phyloP scores from a whole-genome alignment of 2,888 invertebrate species.

The Petrophora chlorosata region DNA sequence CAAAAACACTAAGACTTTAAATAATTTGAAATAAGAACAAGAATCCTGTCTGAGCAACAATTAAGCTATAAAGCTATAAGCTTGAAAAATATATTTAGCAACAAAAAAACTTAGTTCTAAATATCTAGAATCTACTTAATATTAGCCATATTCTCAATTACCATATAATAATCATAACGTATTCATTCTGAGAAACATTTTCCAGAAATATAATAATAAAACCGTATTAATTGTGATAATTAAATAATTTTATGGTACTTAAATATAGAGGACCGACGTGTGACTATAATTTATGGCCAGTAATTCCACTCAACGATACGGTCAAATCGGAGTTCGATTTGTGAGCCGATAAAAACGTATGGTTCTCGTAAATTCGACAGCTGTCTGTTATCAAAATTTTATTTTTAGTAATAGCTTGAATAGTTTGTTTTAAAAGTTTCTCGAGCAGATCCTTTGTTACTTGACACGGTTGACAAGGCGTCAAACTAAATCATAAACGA shows the following conservation, averaged over 20 bases:
- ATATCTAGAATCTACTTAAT: too few species aligned
- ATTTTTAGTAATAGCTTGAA: constrained; percentile 14
- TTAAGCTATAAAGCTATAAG: too few species aligned
- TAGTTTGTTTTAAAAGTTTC: not conserved
- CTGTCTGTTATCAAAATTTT: constrained; percentile 11
- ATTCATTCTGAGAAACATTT: constrained; percentile 5
- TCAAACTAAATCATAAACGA: too few species aligned
- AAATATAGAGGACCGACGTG: constrained; percentile 6
- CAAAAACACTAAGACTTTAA: too few species aligned
- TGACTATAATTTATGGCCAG: constrained; percentile 20
- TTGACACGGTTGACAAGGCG: too few species aligned
- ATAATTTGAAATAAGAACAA: too few species aligned
- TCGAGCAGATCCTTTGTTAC: too few species aligned
- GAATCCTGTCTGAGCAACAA: too few species aligned
- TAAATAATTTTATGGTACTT: constrained; percentile 15
- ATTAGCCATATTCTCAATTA: too few species aligned
- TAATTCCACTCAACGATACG: constrained; percentile 31
- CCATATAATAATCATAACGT: too few species aligned
- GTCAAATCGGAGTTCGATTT: constrained; percentile 25
- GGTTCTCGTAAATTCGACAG: constrained; percentile 33
- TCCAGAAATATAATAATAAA: not conserved
- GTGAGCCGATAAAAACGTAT: constrained; percentile 36
- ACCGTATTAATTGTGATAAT: constrained; percentile 9
- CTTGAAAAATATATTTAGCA: too few species aligned
- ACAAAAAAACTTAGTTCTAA: too few species aligned